Evolutionary conservation across 2,888 invertebrate genomes (phyloP), one percentile per base, ranked within the genome.

Genomic region (Calliopum simillimum): DNA sequence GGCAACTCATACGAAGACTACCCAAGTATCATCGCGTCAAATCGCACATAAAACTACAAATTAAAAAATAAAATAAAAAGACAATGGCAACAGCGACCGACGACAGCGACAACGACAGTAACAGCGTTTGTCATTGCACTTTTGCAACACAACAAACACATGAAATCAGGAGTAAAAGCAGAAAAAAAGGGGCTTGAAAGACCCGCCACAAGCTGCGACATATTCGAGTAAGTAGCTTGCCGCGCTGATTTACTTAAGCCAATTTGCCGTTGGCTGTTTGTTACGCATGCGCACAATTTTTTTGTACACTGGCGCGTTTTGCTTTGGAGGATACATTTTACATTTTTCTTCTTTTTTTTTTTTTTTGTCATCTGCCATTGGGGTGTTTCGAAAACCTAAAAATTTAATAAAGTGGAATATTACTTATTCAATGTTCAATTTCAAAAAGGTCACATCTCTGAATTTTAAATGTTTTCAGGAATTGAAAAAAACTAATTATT

Each of bases 251-350:
- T 64, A 58, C 43, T 41, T 25, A 16, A 23, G 25, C 69, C 25
- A 64, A 33, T 49, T 44, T 55, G 53, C 19, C 19, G 47, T 44
- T 33, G 58, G 8, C 16, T 19, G 21, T 53, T 14, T 16, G 49
- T 69, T 69, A 62, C 69, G 69, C 69, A 69, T 63, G 63, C 62
- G 62, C 69, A 55, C 44, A 33, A 43, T n/a, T 21, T 19, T 43
- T 43, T 43, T 43, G 59, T 59, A 21, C 21, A 21, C 33, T 19
- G 16, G 21, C 23, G 55, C 33, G 8, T 33, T 44, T 19, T 21
- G 53, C 46, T 55, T 25, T 21, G 16, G 33, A 43, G 51, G n/a
- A 63, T 47, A 64, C 64, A 13, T 11, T 12, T 21, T 56, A 13
- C 11, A 14, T 21, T 56, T 23, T 21, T 56, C 4, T 4, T 13